phyloP scores from a whole-genome alignment of 2,888 invertebrate species.

The Notocelia uddmanniana region DNA sequence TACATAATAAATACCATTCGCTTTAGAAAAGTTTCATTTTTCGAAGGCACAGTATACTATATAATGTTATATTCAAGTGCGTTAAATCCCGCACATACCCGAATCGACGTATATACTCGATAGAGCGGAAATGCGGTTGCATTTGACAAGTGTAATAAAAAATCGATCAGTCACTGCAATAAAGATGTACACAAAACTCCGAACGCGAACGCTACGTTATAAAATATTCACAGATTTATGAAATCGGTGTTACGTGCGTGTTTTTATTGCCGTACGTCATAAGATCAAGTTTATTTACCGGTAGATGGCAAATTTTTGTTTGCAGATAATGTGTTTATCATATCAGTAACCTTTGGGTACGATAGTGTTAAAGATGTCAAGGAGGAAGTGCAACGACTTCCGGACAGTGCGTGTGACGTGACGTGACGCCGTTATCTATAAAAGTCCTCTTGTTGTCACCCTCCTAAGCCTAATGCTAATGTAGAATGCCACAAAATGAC shows the following conservation, averaged over 20 bases:
- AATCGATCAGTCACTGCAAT: background rate
- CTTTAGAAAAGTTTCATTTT: too few relatives aligned
- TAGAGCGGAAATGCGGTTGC: background rate
- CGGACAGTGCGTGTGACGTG: constrained; percentile 53
- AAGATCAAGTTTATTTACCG: constrained; percentile 24
- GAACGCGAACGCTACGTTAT: background rate
- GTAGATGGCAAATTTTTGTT: constrained; percentile 13
- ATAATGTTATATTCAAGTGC: too few relatives aligned
- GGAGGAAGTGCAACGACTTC: constrained; percentile 63
- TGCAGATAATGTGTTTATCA: constrained; percentile 9
- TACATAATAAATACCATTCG: too few relatives aligned
- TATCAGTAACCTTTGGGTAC: constrained; percentile 35
- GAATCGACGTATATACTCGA: too few relatives aligned
- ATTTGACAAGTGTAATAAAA: background rate
- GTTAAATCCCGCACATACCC: too few relatives aligned
- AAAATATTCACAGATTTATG: constrained; percentile 18
- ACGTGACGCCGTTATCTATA: background rate
- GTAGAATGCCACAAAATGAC: constrained; percentile 1
- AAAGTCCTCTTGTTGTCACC: constrained; percentile 1
- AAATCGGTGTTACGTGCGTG: constrained; percentile 1
- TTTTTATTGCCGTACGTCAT: constrained; percentile 24
- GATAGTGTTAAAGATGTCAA: constrained; percentile 60
- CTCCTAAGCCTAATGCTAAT: constrained; percentile 3
- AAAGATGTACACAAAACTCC: constrained; percentile 2
- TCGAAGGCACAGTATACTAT: too few relatives aligned